A percentile compares a stretch with the other conserved stretches of the same genome.
phyloP scores from a whole-genome alignment of 2,888 invertebrate genomes.

The Drosophila greeni region DNA sequence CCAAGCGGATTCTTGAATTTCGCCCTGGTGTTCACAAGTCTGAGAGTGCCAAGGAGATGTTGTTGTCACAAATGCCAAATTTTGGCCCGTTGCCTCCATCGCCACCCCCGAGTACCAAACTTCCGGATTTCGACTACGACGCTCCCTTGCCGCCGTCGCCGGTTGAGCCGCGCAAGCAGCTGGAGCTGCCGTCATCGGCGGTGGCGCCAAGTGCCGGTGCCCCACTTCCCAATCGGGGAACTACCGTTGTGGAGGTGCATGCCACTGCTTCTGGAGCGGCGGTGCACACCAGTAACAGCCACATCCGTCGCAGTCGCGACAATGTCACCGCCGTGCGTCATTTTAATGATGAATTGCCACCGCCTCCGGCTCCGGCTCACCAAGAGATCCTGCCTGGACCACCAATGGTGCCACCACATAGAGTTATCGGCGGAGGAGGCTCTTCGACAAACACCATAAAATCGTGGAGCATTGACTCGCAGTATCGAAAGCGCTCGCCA shows the following conservation, averaged over 20 bases:
- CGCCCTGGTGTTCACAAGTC: slow-evolving; percentile 85
- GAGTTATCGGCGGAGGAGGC: slow-evolving; percentile 81
- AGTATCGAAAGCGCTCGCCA: slow-evolving; percentile 83
- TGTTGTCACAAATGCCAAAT: slow-evolving; percentile 76
- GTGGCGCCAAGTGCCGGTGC: slow-evolving; percentile 7
- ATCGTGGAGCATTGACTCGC: slow-evolving; percentile 91
- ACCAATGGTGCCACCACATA: slow-evolving; percentile 45
- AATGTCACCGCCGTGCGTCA: slow-evolving; percentile 70
- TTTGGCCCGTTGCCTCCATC: slow-evolving; percentile 79
- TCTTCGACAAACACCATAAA: slow-evolving; percentile 85
- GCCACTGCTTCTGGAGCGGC: slow-evolving; percentile 66
- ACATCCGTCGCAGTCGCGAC: slow-evolving; percentile 65
- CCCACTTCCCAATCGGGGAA: slow-evolving; percentile 53
- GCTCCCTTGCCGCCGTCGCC: slow-evolving; percentile 89
- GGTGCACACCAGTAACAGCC: slow-evolving; percentile 61
- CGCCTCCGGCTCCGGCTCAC: slow-evolving; percentile 74
- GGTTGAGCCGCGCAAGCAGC: slow-evolving; percentile 82
- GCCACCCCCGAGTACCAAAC: slow-evolving; percentile 76
- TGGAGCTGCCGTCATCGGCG: slow-evolving; percentile 69
- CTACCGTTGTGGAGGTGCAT: slow-evolving; percentile 67
- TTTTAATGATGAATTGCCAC: slow-evolving; percentile 73
- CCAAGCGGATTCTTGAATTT: slow-evolving; percentile 78
- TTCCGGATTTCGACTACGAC: slow-evolving; percentile 73
- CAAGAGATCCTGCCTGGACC: slow-evolving; percentile 56
- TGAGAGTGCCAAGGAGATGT: slow-evolving; percentile 86